phyloP scores from a whole-genome alignment of 2,113 vertebrate species.

The Charina bottae region DNA sequence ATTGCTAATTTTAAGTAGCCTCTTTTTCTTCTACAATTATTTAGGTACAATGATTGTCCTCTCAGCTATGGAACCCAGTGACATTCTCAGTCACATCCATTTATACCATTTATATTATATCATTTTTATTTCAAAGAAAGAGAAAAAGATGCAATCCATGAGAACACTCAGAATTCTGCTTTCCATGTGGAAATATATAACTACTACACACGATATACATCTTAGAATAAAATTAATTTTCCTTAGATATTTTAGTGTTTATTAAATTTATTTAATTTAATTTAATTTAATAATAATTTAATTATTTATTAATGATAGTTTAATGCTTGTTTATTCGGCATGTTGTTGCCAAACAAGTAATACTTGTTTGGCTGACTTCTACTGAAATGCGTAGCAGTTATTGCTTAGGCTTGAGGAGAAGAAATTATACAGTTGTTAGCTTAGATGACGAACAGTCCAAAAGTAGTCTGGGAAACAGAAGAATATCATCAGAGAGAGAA shows the following conservation, averaged over 20 bases:
- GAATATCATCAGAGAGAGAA: not conserved
- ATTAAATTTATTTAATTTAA: too few relatives aligned
- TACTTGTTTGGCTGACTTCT: not conserved
- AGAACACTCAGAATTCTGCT: not conserved
- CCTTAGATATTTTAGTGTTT: not conserved
- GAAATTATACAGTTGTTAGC: not conserved
- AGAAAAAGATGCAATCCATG: not conserved
- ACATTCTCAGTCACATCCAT: not conserved
- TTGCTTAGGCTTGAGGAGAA: not conserved
- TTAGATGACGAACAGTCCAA: not conserved
- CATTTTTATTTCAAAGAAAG: not conserved
- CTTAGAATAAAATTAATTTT: not conserved
- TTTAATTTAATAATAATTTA: too few relatives aligned
- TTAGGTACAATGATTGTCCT: not conserved
- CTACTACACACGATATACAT: not conserved
- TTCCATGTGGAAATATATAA: fast-evolving
- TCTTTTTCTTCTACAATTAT: not conserved
- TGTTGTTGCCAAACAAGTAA: not conserved
- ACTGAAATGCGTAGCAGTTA: not conserved
- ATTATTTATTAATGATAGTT: too few relatives aligned
- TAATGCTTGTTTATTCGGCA: not conserved
- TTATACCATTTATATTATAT: not conserved
- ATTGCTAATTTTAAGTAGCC: not conserved
- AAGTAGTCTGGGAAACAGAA: not conserved
- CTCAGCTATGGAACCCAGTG: not conserved